phyloP scores from a whole-genome alignment of 1,140 invertebrate genomes.

The Drosophila nannoptera region DNA sequence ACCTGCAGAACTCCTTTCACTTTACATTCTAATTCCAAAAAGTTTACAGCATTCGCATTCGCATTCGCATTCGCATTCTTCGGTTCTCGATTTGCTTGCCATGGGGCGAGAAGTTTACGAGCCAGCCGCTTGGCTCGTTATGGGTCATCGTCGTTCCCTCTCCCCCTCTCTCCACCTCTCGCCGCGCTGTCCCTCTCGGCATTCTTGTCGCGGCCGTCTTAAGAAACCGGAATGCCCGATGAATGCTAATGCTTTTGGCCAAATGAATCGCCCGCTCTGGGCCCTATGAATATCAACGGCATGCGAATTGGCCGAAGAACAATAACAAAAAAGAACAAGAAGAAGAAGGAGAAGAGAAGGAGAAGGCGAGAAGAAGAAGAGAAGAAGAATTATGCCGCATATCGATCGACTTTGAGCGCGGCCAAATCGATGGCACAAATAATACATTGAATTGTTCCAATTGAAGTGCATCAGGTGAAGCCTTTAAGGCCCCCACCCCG shows the following conservation, averaged over 20 bases:
- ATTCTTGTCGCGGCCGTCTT: constrained; percentile 45
- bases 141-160: constrained; percentile 39
- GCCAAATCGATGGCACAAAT: constrained; percentile 70
- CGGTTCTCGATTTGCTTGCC: constrained; percentile 39
- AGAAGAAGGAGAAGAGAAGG: too few relatives aligned
- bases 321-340: not conserved
- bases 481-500: not conserved
- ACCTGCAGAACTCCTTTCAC: constrained; percentile 75
- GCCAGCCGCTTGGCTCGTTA: constrained; percentile 35
- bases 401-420: constrained; percentile 59
- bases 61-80: constrained; percentile 74
- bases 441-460: constrained; percentile 57
- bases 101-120: constrained; percentile 35
- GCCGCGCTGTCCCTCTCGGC: constrained; percentile 23
- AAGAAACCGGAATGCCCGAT: constrained; percentile 67
- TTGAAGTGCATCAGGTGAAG: constrained; percentile 23
- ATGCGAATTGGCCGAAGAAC: constrained; percentile 14
- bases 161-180: constrained; percentile 1
- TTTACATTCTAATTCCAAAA: constrained; percentile 76
- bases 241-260: constrained; percentile 66
- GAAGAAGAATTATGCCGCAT: not conserved
- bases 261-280: constrained; percentile 8
- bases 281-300: constrained; percentile 39
- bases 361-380: too few relatives aligned
- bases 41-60: too few relatives aligned